A percentile compares a stretch with the other conserved stretches of the same genome.
Conservation (phyloP, 2,888 invertebrate species). For the Strigamia transsilvanica region DNA sequence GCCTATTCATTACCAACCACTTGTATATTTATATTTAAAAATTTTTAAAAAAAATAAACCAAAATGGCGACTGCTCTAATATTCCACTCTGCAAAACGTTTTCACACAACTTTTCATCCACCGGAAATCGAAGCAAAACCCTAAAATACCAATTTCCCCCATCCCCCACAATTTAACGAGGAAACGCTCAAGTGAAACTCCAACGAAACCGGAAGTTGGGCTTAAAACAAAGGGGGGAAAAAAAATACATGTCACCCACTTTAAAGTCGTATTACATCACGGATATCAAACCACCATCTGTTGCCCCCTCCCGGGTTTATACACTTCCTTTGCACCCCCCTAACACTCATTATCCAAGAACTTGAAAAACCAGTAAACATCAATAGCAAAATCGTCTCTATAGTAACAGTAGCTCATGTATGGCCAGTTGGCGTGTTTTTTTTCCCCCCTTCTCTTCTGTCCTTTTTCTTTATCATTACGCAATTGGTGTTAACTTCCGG, state of each 20-base stretch:
- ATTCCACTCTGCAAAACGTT: too few relatives aligned
- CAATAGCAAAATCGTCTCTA: too few relatives aligned
- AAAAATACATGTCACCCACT: background rate
- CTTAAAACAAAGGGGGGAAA: background rate
- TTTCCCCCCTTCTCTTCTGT: too few relatives aligned
- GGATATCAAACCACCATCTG: conserved; percentile 8
- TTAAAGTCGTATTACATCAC: background rate
- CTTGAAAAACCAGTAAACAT: background rate
- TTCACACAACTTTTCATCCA: too few relatives aligned
- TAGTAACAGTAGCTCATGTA: too few relatives aligned
- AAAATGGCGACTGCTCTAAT: background rate
- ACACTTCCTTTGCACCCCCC: background rate
- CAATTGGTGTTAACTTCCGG: conserved; percentile 8
- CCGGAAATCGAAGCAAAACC: background rate
- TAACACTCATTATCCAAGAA: background rate
- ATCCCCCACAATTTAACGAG: background rate
- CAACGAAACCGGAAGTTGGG: background rate
- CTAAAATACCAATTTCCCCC: background rate
- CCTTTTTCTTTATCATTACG: background rate
- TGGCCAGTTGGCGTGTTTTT: too few relatives aligned
- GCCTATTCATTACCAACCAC: background rate
- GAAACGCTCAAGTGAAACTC: background rate
- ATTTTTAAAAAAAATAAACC: too few relatives aligned
- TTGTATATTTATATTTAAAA: too few relatives aligned
- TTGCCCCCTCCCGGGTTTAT: background rate